phyloP scores from a whole-genome alignment of 2,113 vertebrate genomes.

The Balaenoptera acutorostrata region DNA sequence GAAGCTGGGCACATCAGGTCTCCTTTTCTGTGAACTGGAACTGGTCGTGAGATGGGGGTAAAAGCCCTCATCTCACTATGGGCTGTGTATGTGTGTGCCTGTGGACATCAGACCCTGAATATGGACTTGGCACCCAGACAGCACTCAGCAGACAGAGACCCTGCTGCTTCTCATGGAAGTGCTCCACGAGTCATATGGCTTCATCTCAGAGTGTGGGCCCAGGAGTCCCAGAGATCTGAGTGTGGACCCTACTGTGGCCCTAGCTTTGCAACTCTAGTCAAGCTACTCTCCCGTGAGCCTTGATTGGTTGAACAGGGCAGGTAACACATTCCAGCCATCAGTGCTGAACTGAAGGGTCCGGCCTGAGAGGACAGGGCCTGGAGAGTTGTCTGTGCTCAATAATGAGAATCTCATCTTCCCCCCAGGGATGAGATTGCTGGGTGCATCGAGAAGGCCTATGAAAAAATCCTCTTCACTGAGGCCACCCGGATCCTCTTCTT shows the following conservation, averaged over 20 bases:
- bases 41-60: background rate
- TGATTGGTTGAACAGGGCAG: background rate
- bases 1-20: background rate
- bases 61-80: background rate
- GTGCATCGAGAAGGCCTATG: slow-evolving; percentile 95
- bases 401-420: background rate
- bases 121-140: background rate
- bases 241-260: background rate
- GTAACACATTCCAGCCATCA: background rate
- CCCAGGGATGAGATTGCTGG: slow-evolving; percentile 92
- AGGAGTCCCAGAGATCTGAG: background rate
- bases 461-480: slow-evolving; percentile 92
- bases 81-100: background rate
- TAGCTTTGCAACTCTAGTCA: background rate
- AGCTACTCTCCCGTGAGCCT: background rate
- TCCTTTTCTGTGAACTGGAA: background rate
- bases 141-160: background rate
- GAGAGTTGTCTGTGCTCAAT: background rate
- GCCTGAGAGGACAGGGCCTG: background rate
- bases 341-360: background rate
- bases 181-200: background rate
- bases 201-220: background rate
- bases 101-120: background rate
- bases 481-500: slow-evolving; percentile 94
- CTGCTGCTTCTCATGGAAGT: background rate